These are phyloP conservation scores for Thaumetopoea pityocampa DNA, from an alignment of 1,140 invertebrate genomes.

Conservation along the genomic window DNA sequence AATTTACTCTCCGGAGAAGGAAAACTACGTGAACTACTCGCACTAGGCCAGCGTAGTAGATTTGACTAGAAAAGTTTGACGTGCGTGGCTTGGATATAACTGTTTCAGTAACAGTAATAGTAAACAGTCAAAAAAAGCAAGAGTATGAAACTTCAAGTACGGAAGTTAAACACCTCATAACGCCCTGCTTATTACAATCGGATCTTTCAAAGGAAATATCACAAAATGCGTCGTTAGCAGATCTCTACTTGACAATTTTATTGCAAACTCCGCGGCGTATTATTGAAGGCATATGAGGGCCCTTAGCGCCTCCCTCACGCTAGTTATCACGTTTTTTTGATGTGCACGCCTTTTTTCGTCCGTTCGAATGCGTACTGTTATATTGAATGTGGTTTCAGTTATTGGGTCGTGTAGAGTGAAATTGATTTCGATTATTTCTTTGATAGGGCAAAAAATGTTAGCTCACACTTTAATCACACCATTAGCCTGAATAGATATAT, in stretches of 20 bases:
- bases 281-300: slow-evolving; percentile 50
- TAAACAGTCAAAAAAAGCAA: slow-evolving; percentile 1
- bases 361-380: slow-evolving; percentile 22
- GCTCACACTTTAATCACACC: too few species aligned
- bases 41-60: too few species aligned
- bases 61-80: too few species aligned
- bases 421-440: slow-evolving; percentile 1
- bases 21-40: too few species aligned
- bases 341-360: slow-evolving; percentile 50
- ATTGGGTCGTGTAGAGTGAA: not conserved
- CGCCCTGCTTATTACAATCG: slow-evolving; percentile 49
- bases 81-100: too few species aligned
- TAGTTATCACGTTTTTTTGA: slow-evolving; percentile 70
- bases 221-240: slow-evolving; percentile 63
- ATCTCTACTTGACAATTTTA: slow-evolving; percentile 63
- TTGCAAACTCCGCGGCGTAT: slow-evolving; percentile 49
- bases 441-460: not conserved
- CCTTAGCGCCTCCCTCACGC: slow-evolving; percentile 56
- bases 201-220: slow-evolving; percentile 24
- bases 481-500: too few species aligned
- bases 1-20: too few species aligned
- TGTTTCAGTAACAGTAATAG: too few species aligned
- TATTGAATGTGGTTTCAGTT: slow-evolving; percentile 2
- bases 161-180: slow-evolving; percentile 23
- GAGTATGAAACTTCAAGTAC: slow-evolving; percentile 1